A percentile compares a stretch with the other conserved stretches of the same genome.
phyloP scores from a whole-genome alignment of 1,140 invertebrate genomes.

The Elymnias hypermnestra region DNA sequence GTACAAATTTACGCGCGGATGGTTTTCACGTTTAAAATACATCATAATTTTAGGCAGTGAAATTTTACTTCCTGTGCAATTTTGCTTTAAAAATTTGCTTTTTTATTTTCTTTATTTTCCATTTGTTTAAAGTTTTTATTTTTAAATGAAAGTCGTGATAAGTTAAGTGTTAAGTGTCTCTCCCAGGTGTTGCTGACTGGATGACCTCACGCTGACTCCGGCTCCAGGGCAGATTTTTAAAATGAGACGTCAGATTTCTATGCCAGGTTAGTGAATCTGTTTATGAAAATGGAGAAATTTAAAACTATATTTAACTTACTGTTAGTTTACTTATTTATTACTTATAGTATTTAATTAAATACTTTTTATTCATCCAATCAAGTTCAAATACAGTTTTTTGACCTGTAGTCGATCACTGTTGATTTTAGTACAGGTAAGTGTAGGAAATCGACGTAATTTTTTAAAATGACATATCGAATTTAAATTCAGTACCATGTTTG shows the following conservation, averaged over 20 bases:
- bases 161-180: conserved; percentile 47
- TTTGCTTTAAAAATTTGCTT: conserved; percentile 5
- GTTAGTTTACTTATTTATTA: too few species aligned
- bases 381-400: too few species aligned
- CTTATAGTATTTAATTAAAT: too few species aligned
- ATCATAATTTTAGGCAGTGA: conserved; percentile 6
- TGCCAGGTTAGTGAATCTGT: conserved; percentile 27
- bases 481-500: too few species aligned
- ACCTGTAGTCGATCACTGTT: too few species aligned
- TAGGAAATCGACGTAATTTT: too few species aligned
- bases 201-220: conserved; percentile 37
- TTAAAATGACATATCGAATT: too few species aligned
- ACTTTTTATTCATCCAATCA: too few species aligned
- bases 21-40: conserved; percentile 9
- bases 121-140: conserved; percentile 22
- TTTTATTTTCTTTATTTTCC: conserved; percentile 16
- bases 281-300: background rate
- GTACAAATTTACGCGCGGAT: conserved; percentile 35
- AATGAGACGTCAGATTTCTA: conserved; percentile 51
- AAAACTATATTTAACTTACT: too few species aligned
- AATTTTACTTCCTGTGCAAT: conserved; percentile 2
- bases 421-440: too few species aligned
- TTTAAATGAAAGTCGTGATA: conserved; percentile 27
- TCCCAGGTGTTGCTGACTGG: conserved; percentile 41
- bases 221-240: conserved; percentile 26